A percentile compares a stretch with the other conserved stretches of the same genome.
phyloP scores from a whole-genome alignment of 2,888 invertebrate species.

The Griposia aprilina region DNA sequence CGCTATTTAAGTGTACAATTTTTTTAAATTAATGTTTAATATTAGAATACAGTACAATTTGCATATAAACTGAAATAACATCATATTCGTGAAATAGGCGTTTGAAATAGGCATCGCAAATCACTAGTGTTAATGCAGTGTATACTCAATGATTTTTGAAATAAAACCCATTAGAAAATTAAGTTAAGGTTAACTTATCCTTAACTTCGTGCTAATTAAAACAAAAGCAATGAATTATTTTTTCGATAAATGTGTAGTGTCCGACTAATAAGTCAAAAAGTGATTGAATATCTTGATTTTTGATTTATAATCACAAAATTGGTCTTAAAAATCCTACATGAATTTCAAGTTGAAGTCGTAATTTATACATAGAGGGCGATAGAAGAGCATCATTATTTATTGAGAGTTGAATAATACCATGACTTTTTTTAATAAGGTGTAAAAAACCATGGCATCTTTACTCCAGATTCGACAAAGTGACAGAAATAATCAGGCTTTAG shows the following conservation, averaged over 20 bases:
- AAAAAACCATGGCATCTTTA: not conserved
- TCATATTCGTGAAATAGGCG: slow-evolving; percentile 48
- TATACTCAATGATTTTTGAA: slow-evolving; percentile 42
- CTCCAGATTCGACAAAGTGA: not conserved
- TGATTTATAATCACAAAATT: slow-evolving; percentile 47
- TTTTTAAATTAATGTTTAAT: slow-evolving; percentile 61
- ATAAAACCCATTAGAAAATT: slow-evolving; percentile 2
- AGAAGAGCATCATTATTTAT: not conserved
- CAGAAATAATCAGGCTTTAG: not conserved
- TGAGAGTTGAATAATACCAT: not conserved
- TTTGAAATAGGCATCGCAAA: slow-evolving; percentile 53
- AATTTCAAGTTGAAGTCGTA: not conserved
- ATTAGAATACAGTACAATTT: slow-evolving; percentile 53
- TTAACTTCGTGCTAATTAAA: slow-evolving; percentile 28
- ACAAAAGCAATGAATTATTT: slow-evolving; percentile 46
- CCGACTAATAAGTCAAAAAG: slow-evolving; percentile 41
- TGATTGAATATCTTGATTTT: slow-evolving; percentile 32
- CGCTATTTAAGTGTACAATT: slow-evolving; percentile 59
- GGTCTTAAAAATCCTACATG: slow-evolving; percentile 33
- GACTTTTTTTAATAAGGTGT: not conserved
- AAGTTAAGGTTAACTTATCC: not conserved
- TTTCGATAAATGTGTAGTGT: slow-evolving; percentile 27
- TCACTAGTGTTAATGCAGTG: slow-evolving; percentile 48
- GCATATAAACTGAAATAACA: slow-evolving; percentile 47
- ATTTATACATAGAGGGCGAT: slow-evolving; percentile 17